Conservation (phyloP, 2,888 invertebrate genomes). For the Diarsia dahlii region DNA sequence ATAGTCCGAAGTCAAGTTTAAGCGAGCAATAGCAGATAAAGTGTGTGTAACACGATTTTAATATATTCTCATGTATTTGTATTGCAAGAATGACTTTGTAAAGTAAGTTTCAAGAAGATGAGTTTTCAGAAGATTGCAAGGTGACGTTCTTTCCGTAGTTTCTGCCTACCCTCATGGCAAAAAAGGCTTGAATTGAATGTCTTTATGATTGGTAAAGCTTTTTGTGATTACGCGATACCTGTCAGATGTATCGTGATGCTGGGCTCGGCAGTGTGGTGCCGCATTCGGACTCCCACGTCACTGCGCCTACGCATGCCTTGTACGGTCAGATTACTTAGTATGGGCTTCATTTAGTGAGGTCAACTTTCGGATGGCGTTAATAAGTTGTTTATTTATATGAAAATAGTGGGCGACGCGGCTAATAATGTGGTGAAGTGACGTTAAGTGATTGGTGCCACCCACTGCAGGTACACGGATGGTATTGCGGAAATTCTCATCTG, state of each 20-base stretch:
- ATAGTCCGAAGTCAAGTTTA: not conserved
- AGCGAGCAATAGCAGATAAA: conserved; percentile 1
- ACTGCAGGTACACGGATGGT: conserved; percentile 2
- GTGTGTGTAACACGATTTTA: not conserved
- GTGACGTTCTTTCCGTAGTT: no score
- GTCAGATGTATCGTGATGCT: conserved; percentile 64
- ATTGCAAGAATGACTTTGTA: not conserved
- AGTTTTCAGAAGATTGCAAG: no score
- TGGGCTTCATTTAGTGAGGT: conserved; percentile 67
- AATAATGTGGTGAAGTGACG: conserved; percentile 47
- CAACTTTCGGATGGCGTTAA: conserved; percentile 64
- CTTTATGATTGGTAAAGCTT: conserved; percentile 45
- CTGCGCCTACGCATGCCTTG: conserved; percentile 76
- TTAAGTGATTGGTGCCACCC: conserved; percentile 50
- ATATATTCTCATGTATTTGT: conserved; percentile 1
- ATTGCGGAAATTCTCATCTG: not conserved
- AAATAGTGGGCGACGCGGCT: conserved; percentile 60
- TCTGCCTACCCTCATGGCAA: not conserved
- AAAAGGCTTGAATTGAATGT: not conserved
- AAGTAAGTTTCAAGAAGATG: no score
- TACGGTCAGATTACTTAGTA: conserved; percentile 76
- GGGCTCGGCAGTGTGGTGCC: conserved; percentile 65
- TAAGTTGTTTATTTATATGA: conserved; percentile 65
- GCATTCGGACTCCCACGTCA: conserved; percentile 73
- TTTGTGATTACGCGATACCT: conserved; percentile 56